Conservation (phyloP, 2,113 vertebrate species). For the Anser cygnoides region DNA sequence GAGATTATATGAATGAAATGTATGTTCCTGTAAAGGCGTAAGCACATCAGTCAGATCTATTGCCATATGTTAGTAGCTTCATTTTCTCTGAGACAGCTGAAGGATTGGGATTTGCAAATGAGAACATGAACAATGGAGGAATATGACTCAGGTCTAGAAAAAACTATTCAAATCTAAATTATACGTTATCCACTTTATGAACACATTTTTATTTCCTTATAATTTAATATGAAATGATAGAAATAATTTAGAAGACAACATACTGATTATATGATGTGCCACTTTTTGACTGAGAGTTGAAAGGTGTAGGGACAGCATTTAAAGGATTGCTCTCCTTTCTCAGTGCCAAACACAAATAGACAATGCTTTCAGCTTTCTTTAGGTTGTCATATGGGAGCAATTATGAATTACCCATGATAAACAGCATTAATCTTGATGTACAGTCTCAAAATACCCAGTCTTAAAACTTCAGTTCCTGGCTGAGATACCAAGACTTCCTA, state of each 20-base stretch:
- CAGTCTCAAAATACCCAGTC: not conserved
- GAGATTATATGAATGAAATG: not conserved
- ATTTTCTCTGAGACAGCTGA: not conserved
- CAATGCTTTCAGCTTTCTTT: not conserved
- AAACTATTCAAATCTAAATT: not conserved
- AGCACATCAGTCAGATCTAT: not conserved
- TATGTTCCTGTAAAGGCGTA: not conserved
- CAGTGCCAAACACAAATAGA: not conserved
- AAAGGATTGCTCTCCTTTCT: not conserved
- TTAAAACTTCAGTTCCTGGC: not conserved
- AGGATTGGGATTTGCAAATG: constrained; percentile 11
- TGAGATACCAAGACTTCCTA: not conserved
- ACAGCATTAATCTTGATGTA: not conserved
- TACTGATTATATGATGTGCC: not conserved
- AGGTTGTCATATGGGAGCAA: not conserved
- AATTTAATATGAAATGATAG: not conserved
- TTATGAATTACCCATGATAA: not conserved
- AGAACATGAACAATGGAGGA: not conserved
- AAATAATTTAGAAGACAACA: not conserved
- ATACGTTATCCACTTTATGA: not conserved
- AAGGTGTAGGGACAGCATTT: not conserved
- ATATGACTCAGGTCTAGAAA: not conserved
- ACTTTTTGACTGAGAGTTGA: not conserved
- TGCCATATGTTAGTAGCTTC: not conserved
- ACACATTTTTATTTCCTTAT: not conserved